Evolutionary conservation across 2,888 invertebrate species (phyloP).

Genomic region (Cephonodes hylas): DNA sequence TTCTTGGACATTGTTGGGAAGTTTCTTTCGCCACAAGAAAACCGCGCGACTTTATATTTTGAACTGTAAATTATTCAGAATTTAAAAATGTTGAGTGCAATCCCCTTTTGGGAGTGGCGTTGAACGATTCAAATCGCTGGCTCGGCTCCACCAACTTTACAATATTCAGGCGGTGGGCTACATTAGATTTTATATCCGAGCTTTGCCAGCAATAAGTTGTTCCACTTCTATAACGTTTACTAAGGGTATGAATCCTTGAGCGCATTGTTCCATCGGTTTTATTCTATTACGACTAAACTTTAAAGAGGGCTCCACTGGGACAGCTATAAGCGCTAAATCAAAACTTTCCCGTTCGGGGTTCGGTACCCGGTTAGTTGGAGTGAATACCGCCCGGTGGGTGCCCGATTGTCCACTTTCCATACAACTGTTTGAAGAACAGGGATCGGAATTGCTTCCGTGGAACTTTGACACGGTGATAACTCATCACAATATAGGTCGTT

Average conservation of each 20-base stretch:
- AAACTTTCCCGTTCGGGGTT: conserved; percentile 71
- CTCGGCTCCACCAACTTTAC: conserved; percentile 44
- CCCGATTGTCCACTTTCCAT: conserved; percentile 58
- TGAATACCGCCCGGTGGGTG: conserved; percentile 59
- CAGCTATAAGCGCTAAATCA: conserved; percentile 79
- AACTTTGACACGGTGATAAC: conserved; percentile 43
- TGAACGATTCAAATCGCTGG: conserved; percentile 37
- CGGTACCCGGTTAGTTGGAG: conserved; percentile 59
- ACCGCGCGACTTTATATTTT: not conserved
- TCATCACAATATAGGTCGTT: conserved; percentile 31
- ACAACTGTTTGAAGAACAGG: conserved; percentile 52
- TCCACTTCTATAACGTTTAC: conserved; percentile 46
- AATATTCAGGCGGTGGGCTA: conserved; percentile 62
- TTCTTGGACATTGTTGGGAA: not conserved
- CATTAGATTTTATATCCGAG: conserved; percentile 61
- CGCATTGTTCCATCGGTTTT: conserved; percentile 74
- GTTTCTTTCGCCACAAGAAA: not conserved
- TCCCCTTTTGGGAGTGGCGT: conserved; percentile 30
- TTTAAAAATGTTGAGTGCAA: conserved; percentile 34
- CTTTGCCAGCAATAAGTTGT: conserved; percentile 57
- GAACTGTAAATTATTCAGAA: conserved; percentile 15
- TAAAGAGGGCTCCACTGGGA: conserved; percentile 71
- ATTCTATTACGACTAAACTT: conserved; percentile 78
- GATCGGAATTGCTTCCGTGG: conserved; percentile 40
- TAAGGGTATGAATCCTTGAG: conserved; percentile 29